A percentile compares a stretch with the other conserved stretches of the same genome.
These are phyloP conservation scores for Noturus placidus DNA, from an alignment of 2,113 vertebrate species.

Conservation along the genomic window DNA sequence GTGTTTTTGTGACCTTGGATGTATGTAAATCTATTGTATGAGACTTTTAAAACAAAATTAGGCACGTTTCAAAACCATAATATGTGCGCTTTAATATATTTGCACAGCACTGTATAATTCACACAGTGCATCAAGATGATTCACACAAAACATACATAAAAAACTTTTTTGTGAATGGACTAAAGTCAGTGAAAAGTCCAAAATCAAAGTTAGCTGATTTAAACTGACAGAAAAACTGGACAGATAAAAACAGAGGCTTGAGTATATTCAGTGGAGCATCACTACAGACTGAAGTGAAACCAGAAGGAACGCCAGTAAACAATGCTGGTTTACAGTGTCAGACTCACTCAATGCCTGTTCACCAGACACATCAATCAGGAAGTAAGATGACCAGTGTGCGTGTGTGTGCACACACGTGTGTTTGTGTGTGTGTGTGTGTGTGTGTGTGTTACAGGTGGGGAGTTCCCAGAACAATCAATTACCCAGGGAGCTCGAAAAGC, in stretches of 20 bases:
- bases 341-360: background rate
- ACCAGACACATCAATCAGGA: slow-evolving; percentile 6
- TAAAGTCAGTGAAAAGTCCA: background rate
- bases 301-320: background rate
- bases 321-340: background rate
- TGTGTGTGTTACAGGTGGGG: slow-evolving; percentile 12
- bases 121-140: background rate
- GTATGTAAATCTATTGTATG: no score
- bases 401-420: slow-evolving; percentile 23
- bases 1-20: no score
- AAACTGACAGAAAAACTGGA: no score
- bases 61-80: no score
- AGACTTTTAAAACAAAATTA: no score
- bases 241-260: background rate
- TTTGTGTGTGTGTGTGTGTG: slow-evolving; percentile 8
- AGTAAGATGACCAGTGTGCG: background rate
- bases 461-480: slow-evolving; percentile 38
- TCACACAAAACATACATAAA: background rate
- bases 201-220: no score
- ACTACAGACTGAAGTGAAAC: background rate
- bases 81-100: no score
- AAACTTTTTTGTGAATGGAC: no score
- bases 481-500: slow-evolving; percentile 32
- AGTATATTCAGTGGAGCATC: background rate
- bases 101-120: background rate